Base-by-base conservation (phyloP, 2,113 vertebrate genomes). In the Phalacrocorax aristotelis region DNA sequence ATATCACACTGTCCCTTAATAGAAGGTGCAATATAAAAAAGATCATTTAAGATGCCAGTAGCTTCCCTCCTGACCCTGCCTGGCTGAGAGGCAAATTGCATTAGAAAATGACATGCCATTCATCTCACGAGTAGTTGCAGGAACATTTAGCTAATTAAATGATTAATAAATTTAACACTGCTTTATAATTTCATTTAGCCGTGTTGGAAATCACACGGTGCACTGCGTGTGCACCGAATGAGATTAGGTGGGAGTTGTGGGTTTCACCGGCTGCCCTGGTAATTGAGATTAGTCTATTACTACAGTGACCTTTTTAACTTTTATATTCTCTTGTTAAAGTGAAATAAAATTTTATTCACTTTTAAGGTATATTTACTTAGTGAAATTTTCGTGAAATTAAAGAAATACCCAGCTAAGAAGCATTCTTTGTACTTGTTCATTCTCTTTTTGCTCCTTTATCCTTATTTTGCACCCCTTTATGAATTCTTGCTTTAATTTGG, bases 141-240 rank as follows among this genome's bases (percentile, higher is more conserved):
- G 99, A 99, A 99, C 99, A 99, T 99, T 99, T 99, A 99, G 98
- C 99, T 99, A 99, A 99, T 99, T 99, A 99, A 99, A 99, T 99
- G 99, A 99, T 99, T 99, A 99, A 99, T 99, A 99, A 98, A 99
- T 99, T 99, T 99, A 99, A 99, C 99, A 99, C 99, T 98, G 99
- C 99, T 99, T 99, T 99, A 99, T 99, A 99, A 99, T 99, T 99
- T 99, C 98, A 99, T 99, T 99, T 99, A 98, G 99, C 98, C 97
- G 98, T 99, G 99, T 99, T 99, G 99, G 99, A 99, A 99, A 99
- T 99, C 98, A 98, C 98, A 98, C 98, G 96, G 98, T 98, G 98
- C 98, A 97, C 97, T 98, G 98, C 97, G 94, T 98, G 98, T 97
- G 98, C 98, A 97, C 97, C 97, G 97, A 99, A 98, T 99, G 98